Evolutionary conservation across 2,888 invertebrate species (phyloP).

Genomic region (Netelia melanura): DNA sequence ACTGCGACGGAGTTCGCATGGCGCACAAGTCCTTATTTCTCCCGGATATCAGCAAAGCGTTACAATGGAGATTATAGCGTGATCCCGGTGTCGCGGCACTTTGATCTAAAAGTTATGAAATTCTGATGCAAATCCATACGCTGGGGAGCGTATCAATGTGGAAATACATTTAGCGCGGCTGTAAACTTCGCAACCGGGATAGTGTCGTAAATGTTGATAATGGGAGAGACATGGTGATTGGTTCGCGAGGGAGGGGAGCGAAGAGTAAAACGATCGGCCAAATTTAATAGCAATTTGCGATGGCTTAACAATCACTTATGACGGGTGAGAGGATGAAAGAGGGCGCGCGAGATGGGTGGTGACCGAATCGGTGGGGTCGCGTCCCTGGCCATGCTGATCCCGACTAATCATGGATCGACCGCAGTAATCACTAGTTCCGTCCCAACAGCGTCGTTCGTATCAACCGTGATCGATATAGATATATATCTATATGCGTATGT

Average conservation of each 20-base stretch:
- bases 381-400: conserved; percentile 50
- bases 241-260: background rate
- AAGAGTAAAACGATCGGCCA: background rate
- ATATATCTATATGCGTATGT: background rate
- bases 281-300: conserved; percentile 45
- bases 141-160: background rate
- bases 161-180: background rate
- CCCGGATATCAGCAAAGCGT: background rate
- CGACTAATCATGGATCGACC: conserved; percentile 65
- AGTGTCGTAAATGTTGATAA: conserved; percentile 5
- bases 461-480: no score
- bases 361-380: conserved; percentile 11
- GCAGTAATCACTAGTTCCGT: conserved; percentile 64
- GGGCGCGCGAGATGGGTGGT: conserved; percentile 1
- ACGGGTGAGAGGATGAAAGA: background rate
- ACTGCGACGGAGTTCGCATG: conserved; percentile 9
- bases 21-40: background rate
- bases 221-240: background rate
- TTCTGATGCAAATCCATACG: conserved; percentile 30
- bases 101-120: conserved; percentile 15
- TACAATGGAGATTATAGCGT: background rate
- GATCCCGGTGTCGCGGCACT: background rate
- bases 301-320: conserved; percentile 53
- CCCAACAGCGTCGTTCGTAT: conserved; percentile 16
- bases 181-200: conserved; percentile 26